Evolutionary conservation across 2,113 vertebrate genomes (phyloP), one percentile per base, ranked within the genome.

Genomic region (Onychostruthus taczanowskii): DNA sequence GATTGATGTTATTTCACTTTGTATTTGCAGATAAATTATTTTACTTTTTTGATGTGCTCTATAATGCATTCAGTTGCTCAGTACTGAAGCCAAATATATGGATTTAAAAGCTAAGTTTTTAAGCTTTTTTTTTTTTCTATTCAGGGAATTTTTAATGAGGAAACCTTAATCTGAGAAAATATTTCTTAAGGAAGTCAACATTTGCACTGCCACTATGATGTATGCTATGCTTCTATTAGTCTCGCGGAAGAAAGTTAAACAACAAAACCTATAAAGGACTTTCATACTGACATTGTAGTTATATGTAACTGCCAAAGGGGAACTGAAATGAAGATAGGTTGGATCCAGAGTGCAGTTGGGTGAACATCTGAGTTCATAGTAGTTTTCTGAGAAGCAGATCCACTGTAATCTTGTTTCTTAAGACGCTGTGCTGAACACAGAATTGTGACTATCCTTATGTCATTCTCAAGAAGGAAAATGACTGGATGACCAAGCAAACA

Each of bases 401-500:
- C 47, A 11, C 9, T 16, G 24, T 79, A 68, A 76, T 59, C 16
- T 27, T 1, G 1, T 75, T 90, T 82, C 37, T 16, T 49, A 11
- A 10, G 35, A 10, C 3, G 0, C 4, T 46, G 8, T 3, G 3
- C 11, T 37, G 55, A 62, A 53, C 31, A 14, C 8, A 33, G 3
- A 7, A 68, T 94, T 88, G 30, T 83, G 62, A 62, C 6, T 18
- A 73, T 16, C 6, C 10, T 64, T 56, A 8, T 37, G 22, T 49
- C n/a, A 20, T 83, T 82, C 33, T 58, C 17, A 76, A 59, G 31
- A 61, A 52, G 10, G 22, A 92, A 83, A 72, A 44, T 26, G 1
- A 43, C 58, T 70, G 58, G 15, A 66, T 30, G 13, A 33, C 41
- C 14, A 86, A 73, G 41, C 4, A 76, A 83, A 35, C 13, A 35